Conservation (phyloP, 1,140 invertebrate genomes). For the Chrysomallon squamiferum region DNA sequence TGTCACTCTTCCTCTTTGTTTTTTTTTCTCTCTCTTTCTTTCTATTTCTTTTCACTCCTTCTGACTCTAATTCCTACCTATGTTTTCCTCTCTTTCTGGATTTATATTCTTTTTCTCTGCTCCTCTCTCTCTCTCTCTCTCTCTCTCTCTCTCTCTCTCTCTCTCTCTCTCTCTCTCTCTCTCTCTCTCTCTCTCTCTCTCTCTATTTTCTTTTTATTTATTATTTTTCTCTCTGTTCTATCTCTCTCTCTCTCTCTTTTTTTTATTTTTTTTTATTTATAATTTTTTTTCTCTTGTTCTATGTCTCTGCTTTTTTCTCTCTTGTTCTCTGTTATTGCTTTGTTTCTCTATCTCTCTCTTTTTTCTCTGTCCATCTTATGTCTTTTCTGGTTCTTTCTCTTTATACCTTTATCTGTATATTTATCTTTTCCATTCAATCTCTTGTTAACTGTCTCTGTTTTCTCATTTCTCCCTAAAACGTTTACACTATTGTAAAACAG, state of each 20-base stretch:
- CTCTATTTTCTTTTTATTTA: background rate
- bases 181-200: background rate
- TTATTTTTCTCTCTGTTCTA: background rate
- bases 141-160: conserved; percentile 9
- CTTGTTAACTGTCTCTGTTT: background rate
- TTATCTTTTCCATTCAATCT: background rate
- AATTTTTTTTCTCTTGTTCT: conserved; percentile 5
- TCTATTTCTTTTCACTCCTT: background rate
- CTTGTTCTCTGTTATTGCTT: conserved; percentile 4
- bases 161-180: conserved; percentile 4
- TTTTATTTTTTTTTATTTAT: conserved; percentile 2
- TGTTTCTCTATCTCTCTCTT: conserved; percentile 7
- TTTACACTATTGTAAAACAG: no score
- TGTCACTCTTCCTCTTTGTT: background rate
- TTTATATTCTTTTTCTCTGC: background rate
- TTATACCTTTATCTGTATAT: background rate
- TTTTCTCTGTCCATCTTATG: background rate
- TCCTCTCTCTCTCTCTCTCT: conserved; percentile 1
- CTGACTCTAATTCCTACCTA: background rate
- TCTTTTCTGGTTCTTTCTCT: background rate
- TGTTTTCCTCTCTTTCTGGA: background rate
- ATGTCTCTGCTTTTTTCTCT: conserved; percentile 7
- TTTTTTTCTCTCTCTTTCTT: conserved; percentile 5
- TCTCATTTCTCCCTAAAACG: background rate
- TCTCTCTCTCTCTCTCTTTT: background rate